Evolutionary conservation across 2,113 vertebrate genomes (phyloP), one percentile per base, ranked within the genome.

Genomic region (Talpa occidentalis): DNA sequence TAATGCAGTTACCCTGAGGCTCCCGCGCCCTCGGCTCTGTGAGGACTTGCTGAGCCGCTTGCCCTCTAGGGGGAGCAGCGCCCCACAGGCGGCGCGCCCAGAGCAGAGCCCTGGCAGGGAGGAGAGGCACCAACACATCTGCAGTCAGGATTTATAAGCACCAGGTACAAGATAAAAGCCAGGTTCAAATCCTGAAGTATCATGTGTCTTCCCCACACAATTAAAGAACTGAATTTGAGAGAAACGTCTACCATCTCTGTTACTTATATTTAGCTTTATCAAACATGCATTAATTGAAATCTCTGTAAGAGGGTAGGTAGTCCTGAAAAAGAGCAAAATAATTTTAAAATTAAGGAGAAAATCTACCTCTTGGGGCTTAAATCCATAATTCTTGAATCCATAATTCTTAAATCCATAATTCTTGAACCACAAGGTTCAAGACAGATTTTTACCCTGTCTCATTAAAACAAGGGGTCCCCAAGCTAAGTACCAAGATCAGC

Each of bases 231-330:
- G 12, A 84, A 82, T 52, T 62, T 42, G 35, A 79, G 19, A 44
- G 81, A 86, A 73, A 52, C 2, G 14, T 79, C 70, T 28, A 47
- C 42, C 30, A 12, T 47, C 77, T 94, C 56, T 7, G 19, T 44
- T 24, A 81, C 60, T 35, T 54, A 84, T 26, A 47, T 60, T 82
- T 76, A 81, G 37, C 7, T 67, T 77, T 52, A 86, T n/a, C 56
- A 92, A 93, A 47, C 3, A 6, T 52, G 30, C 30, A 92, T 54
- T 91, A 87, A 78, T 70, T 78, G 81, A 97, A 93, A 64, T 40
- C 16, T 60, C 86, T 72, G 73, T 26, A 94, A 91, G 80, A 2
- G 10, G 5, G 4, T 67, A 22, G 40, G 14, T 17, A 17, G 14
- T 52, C 76, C 49, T 89, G 17, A 66, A 91, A 94, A 76, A 72